Conservation (phyloP, 2,113 vertebrate genomes). For the Ailurus styani region DNA sequence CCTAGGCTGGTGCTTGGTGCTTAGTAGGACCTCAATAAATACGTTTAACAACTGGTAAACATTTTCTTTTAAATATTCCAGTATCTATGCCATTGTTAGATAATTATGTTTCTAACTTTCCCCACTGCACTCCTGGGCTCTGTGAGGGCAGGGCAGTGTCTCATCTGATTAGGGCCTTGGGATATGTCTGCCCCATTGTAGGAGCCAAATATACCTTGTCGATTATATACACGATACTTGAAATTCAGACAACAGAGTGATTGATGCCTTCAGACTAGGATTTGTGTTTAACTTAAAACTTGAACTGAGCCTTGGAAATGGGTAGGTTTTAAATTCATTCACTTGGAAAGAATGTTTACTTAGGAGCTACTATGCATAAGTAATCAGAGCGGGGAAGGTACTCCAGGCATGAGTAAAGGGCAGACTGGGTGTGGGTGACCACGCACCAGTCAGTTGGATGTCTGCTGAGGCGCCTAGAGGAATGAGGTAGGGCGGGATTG, state of each 20-base stretch:
- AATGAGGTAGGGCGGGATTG: not conserved
- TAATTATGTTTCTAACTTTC: not conserved
- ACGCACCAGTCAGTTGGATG: not conserved
- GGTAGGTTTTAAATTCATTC: constrained; percentile 23
- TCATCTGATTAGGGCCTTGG: not conserved
- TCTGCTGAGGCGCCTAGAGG: not conserved
- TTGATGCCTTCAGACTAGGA: not conserved
- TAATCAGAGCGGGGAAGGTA: not conserved
- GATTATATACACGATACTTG: not conserved
- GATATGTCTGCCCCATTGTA: not conserved
- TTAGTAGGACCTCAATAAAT: not conserved
- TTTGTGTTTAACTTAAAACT: not conserved
- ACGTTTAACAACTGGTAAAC: not conserved
- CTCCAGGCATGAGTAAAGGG: not conserved
- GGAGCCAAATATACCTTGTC: not conserved
- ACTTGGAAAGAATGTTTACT: constrained; percentile 20
- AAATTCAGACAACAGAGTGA: not conserved
- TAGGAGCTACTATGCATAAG: not conserved
- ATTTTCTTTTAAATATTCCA: not conserved
- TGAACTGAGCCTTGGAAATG: not conserved
- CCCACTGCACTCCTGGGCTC: not conserved
- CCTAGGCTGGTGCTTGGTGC: not conserved
- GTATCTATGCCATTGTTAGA: too few relatives aligned
- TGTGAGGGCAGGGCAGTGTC: not conserved
- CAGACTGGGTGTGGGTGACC: not conserved